phyloP scores from a whole-genome alignment of 1,140 invertebrate genomes.

The Acromyrmex charruanus region DNA sequence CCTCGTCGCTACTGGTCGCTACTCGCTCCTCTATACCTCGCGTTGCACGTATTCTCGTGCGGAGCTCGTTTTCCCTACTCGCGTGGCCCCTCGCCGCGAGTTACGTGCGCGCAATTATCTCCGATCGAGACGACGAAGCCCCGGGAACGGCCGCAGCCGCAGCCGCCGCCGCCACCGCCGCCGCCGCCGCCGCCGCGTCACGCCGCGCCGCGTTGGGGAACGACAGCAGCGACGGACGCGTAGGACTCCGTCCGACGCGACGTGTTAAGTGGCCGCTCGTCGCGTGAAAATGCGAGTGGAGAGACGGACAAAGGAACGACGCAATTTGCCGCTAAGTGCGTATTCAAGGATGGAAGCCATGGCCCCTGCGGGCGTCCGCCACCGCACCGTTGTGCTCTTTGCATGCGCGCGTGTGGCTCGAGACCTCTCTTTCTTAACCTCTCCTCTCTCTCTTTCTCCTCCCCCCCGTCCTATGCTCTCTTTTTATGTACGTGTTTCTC shows the following conservation, averaged over 20 bases:
- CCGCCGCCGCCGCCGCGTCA: background rate
- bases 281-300: background rate
- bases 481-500: conserved; percentile 16
- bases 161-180: background rate
- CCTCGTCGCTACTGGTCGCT: background rate
- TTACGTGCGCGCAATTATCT: conserved; percentile 18
- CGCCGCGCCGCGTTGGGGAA: background rate
- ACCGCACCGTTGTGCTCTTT: conserved; percentile 28
- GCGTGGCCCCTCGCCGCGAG: conserved; percentile 5
- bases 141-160: background rate
- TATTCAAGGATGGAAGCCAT: conserved; percentile 76
- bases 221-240: conserved; percentile 13
- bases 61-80: conserved; percentile 7
- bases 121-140: background rate
- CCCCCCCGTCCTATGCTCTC: background rate
- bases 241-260: background rate
- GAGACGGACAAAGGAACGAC: conserved; percentile 69
- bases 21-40: background rate
- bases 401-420: conserved; percentile 50
- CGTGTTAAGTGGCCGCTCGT: conserved; percentile 7
- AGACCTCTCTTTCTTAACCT: conserved; percentile 56
- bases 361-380: conserved; percentile 53
- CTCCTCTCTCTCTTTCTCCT: conserved; percentile 42
- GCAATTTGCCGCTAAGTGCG: conserved; percentile 70
- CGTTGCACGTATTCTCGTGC: background rate